A percentile compares a stretch with the other conserved stretches of the same genome.
These are phyloP conservation scores for Drosophila mulleri DNA, from an alignment of 2,888 invertebrate genomes.

Conservation along the genomic window DNA sequence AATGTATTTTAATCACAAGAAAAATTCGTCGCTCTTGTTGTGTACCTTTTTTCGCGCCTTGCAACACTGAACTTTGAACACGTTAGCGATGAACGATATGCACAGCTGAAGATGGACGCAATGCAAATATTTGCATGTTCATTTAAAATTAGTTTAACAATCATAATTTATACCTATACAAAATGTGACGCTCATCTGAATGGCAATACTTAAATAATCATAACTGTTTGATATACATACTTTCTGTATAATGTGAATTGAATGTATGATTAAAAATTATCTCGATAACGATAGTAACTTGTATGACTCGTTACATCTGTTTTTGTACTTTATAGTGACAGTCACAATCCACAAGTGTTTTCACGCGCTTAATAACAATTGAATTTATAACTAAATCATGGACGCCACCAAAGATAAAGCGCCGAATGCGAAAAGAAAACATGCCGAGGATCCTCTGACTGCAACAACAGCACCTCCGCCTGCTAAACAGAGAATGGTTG, in stretches of 20 bases:
- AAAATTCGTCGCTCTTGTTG: slow-evolving; percentile 28
- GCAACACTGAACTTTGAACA: slow-evolving; percentile 30
- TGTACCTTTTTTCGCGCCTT: slow-evolving; percentile 7
- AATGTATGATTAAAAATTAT: not conserved
- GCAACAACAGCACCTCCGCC: slow-evolving; percentile 7
- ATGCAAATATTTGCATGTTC: not conserved
- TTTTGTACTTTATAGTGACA: not conserved
- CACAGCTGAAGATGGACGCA: not conserved
- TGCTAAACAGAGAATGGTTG: slow-evolving; percentile 76
- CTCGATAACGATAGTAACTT: not conserved
- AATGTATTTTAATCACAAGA: slow-evolving; percentile 1
- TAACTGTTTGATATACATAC: not conserved
- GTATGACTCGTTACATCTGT: not conserved
- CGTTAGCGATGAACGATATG: not conserved
- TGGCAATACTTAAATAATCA: not conserved
- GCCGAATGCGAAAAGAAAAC: slow-evolving; percentile 10
- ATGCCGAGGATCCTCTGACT: not conserved
- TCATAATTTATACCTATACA: no score
- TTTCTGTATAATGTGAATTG: no score
- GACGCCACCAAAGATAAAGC: not conserved
- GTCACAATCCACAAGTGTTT: not conserved
- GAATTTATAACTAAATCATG: slow-evolving; percentile 17
- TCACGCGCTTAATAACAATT: not conserved
- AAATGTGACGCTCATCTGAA: not conserved
- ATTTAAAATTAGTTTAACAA: not conserved